These are phyloP conservation scores for Numenius phaeopus DNA, from an alignment of 2,797 vertebrate species.

Conservation along the genomic window DNA sequence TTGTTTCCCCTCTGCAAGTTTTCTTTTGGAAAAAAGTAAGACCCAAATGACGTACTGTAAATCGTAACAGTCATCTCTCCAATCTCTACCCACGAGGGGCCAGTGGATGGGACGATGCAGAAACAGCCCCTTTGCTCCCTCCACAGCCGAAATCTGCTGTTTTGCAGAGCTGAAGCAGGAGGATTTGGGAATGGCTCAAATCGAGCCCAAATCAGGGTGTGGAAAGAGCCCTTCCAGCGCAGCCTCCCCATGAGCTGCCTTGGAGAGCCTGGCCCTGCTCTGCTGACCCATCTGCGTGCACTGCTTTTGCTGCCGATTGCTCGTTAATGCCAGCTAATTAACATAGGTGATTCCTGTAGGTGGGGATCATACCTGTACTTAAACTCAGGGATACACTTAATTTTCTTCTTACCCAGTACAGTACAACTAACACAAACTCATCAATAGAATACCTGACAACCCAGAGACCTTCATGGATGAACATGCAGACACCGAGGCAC, in stretches of 20 bases:
- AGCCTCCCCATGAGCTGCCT: fast-evolving
- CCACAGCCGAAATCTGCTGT: neutral
- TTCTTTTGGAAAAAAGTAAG: neutral
- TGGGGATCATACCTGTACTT: neutral
- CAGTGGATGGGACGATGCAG: neutral
- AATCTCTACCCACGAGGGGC: fast-evolving
- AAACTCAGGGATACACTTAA: neutral
- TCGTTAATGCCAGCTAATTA: neutral
- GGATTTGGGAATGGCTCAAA: neutral
- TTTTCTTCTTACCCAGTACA: neutral
- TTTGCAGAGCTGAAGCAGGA: neutral
- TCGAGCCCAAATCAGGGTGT: neutral
- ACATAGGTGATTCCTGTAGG: neutral
- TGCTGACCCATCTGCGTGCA: neutral
- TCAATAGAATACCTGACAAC: fast-evolving
- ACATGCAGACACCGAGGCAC: fast-evolving
- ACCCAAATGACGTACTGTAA: neutral
- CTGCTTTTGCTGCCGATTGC: neutral
- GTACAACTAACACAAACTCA: neutral
- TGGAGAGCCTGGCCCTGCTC: fast-evolving
- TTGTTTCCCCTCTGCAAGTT: neutral
- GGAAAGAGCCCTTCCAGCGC: neutral
- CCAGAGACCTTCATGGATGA: neutral
- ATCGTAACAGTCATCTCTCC: fast-evolving
- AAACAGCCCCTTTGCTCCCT: neutral